Evolutionary conservation across 2,797 vertebrate species (phyloP).

Genomic region (Pempheris klunzingeri): DNA sequence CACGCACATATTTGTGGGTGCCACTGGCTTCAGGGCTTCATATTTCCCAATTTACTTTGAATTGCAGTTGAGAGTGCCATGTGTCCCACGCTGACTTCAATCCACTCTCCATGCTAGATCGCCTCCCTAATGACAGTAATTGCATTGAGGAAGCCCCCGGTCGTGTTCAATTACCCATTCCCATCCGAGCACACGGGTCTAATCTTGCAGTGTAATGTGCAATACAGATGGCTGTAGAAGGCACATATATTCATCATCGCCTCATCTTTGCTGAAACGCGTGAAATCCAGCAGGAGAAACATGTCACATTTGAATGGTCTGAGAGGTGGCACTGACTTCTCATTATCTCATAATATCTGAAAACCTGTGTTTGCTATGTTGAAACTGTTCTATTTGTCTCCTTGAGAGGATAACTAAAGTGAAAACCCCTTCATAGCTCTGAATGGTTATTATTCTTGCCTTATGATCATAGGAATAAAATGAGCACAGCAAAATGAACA

Average conservation of each 20-base stretch:
- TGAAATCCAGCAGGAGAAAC: conserved; percentile 46
- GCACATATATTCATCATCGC: conserved; percentile 65
- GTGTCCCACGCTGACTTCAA: conserved; percentile 58
- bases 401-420: conserved; percentile 16
- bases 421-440: background rate
- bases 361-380: conserved; percentile 29
- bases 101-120: conserved; percentile 55
- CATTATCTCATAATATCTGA: conserved; percentile 44
- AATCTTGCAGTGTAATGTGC: conserved; percentile 66
- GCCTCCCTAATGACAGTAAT: conserved; percentile 77
- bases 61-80: conserved; percentile 27
- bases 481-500: conserved; percentile 10
- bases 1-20: conserved; percentile 15
- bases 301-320: conserved; percentile 22
- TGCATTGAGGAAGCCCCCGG: conserved; percentile 73
- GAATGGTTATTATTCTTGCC: background rate
- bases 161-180: conserved; percentile 79
- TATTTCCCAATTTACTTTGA: conserved; percentile 39
- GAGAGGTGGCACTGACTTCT: conserved; percentile 36
- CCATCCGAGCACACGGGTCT: conserved; percentile 64
- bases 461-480: background rate
- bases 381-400: conserved; percentile 34
- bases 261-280: conserved; percentile 43
- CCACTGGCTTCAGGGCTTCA: conserved; percentile 38
- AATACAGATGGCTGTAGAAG: conserved; percentile 66